These are phyloP conservation scores for Gnathonemus longibarbis DNA, from an alignment of 2,113 vertebrate genomes.

Conservation along the genomic window DNA sequence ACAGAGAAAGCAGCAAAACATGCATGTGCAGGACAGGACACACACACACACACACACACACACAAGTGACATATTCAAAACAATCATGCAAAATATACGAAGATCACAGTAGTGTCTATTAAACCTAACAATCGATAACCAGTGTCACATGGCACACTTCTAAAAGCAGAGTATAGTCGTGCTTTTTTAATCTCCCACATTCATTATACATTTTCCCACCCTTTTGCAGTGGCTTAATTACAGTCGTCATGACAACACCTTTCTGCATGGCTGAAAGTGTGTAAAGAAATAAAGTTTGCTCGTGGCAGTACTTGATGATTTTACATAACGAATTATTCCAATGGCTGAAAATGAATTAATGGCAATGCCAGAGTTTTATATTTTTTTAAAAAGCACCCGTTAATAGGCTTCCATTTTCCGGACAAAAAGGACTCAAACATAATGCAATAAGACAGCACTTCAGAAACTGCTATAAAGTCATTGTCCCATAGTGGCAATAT, in stretches of 20 bases:
- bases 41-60: slow-evolving; percentile 17
- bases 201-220: neutral
- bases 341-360: neutral
- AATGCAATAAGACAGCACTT: neutral
- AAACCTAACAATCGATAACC: neutral
- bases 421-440: neutral
- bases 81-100: neutral
- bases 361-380: neutral
- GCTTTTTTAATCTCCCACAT: neutral
- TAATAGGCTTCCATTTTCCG: neutral
- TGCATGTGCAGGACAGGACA: neutral
- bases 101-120: neutral
- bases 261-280: neutral
- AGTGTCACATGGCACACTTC: slow-evolving; percentile 41
- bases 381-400: neutral
- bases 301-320: neutral
- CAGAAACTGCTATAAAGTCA: neutral
- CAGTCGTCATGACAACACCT: slow-evolving; percentile 17
- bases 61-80: neutral
- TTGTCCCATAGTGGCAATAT: neutral
- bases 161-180: slow-evolving; percentile 52
- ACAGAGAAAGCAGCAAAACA: neutral
- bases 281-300: neutral
- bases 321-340: neutral
- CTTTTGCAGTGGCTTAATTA: neutral